phyloP scores from a whole-genome alignment of 37 sponge, comb jelly and placozoan genomes.

The Cladorhizidae sp. region DNA sequence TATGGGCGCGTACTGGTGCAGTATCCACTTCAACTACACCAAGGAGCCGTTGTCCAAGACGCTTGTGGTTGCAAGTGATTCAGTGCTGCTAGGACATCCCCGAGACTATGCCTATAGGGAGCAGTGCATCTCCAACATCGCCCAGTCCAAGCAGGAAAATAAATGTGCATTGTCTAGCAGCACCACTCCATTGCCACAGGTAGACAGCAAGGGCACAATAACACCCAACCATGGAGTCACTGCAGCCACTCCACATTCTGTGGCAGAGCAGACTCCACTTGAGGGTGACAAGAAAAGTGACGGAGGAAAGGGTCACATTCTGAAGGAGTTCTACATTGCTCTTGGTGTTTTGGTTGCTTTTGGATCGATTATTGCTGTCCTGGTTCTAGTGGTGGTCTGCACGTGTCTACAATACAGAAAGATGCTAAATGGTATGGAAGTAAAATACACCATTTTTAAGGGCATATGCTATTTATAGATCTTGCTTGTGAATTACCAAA shows the following conservation, averaged over 20 bases:
- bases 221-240: background rate
- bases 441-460: too few species aligned
- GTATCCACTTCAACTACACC: background rate
- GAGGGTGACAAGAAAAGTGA: background rate
- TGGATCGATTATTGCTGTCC: constrained; percentile 1
- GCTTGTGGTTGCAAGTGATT: constrained; percentile 10
- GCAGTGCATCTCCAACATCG: background rate
- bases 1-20: constrained; percentile 16
- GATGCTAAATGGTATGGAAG: constrained; percentile 1
- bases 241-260: background rate
- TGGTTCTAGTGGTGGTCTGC: background rate
- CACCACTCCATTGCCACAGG: background rate
- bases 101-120: background rate
- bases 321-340: constrained; percentile 15
- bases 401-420: background rate
- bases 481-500: too few species aligned
- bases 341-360: constrained; percentile 1
- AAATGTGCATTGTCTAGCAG: constrained; percentile 8
- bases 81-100: background rate
- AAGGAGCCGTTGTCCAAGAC: background rate
- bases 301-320: background rate
- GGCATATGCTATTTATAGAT: too few species aligned
- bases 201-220: background rate
- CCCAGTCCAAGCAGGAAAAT: constrained; percentile 23
- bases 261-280: background rate